These are phyloP conservation scores for Rhagoletis pomonella DNA, from an alignment of 1,140 invertebrate genomes.

Conservation along the genomic window DNA sequence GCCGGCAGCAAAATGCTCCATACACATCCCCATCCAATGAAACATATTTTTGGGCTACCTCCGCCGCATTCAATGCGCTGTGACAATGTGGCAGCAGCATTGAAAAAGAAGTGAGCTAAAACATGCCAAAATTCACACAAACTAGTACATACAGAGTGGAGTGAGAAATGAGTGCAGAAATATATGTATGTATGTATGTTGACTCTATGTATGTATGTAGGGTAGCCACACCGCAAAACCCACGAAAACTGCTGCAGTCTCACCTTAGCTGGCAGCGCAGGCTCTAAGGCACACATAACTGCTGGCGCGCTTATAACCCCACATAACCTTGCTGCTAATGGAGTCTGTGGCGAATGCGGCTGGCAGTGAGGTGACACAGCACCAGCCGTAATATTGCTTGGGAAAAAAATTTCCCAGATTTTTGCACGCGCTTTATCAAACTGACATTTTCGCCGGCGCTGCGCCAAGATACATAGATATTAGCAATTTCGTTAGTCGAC, in stretches of 20 bases:
- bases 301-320: background rate
- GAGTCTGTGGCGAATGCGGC: background rate
- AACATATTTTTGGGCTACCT: background rate
- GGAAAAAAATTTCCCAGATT: constrained; percentile 66
- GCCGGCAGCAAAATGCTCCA: background rate
- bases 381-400: background rate
- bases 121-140: background rate
- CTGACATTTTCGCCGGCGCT: constrained; percentile 65
- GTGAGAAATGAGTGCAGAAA: background rate
- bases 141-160: background rate
- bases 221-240: background rate
- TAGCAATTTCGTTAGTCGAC: background rate
- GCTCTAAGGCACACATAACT: background rate
- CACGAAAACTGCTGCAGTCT: background rate
- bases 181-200: too few species aligned
- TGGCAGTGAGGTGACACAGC: constrained; percentile 1
- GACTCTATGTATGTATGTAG: background rate
- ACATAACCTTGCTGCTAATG: background rate
- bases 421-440: constrained; percentile 72
- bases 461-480: constrained; percentile 40
- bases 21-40: too few species aligned
- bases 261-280: background rate
- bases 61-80: background rate
- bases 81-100: background rate
- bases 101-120: background rate